Conservation (phyloP, 2,888 invertebrate genomes). For the Nycteola revayana region DNA sequence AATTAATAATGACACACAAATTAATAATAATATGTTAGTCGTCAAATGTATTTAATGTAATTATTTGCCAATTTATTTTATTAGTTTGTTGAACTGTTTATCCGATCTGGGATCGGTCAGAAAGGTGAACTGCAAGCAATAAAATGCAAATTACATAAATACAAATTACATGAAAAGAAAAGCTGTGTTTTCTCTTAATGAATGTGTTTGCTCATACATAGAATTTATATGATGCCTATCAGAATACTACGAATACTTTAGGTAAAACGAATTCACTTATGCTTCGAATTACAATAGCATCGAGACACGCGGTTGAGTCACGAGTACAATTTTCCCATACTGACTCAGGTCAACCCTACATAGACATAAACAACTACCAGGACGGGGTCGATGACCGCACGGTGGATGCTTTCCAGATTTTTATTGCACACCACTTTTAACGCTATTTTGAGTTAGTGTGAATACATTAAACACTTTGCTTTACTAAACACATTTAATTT, state of each 20-base stretch:
- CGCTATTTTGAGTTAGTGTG: conserved; percentile 23
- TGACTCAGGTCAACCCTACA: conserved; percentile 16
- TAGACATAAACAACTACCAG: conserved; percentile 42
- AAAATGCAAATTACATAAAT: too few species aligned
- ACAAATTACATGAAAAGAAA: too few species aligned
- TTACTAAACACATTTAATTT: too few species aligned
- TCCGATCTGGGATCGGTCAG: not conserved
- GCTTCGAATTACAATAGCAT: conserved; percentile 8
- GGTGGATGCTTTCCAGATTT: conserved; percentile 32
- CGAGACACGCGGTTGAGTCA: not conserved
- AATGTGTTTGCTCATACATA: too few species aligned
- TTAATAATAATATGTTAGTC: too few species aligned
- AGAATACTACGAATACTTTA: too few species aligned
- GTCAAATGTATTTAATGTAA: too few species aligned
- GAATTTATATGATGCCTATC: too few species aligned
- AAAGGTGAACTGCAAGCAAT: conserved; percentile 6
- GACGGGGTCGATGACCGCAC: conserved; percentile 45
- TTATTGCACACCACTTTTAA: conserved; percentile 32
- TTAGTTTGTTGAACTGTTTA: conserved; percentile 1
- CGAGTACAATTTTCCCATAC: too few species aligned
- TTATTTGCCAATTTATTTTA: not conserved
- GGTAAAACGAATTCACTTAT: too few species aligned
- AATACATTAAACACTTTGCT: conserved; percentile 12
- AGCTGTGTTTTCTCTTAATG: too few species aligned
- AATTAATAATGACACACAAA: too few species aligned